Evolutionary conservation across 2,113 vertebrate genomes (phyloP), one percentile per base, ranked within the genome.

Genomic region (Xiphias gladius): DNA sequence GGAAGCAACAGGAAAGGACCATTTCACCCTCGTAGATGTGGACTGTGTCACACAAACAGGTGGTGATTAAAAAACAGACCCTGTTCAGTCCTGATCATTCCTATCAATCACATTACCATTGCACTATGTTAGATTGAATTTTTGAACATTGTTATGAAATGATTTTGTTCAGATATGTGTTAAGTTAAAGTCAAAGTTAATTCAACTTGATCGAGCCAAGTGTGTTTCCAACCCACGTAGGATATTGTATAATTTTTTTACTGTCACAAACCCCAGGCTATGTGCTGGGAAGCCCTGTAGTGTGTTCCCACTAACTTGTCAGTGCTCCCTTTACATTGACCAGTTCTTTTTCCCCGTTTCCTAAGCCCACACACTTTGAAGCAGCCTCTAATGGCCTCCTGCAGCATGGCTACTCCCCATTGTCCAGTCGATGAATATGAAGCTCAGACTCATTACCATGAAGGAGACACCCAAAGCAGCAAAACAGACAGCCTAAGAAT

Each of bases 381-480:
- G 52, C 52, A 65, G 76, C 54, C 67, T 88, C 95, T 99, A 99
- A 93, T 99, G 98, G 92, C 94, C 97, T 74, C 97, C 97, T 0
- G 93, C 95, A 0, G 94, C 94, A 66, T 52, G 94, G 83, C 93
- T 77, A 11, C 85, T 93, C 0, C 97, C 98, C 0, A 92, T 93
- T 73, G 95, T 94, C 98, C 98, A 99, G 92, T 99, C 97, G 0
- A 95, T 97, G 93, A 99, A 95, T 88, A 99, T 99, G 94, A 99
- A 99, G 90, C 97, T 97, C 94, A 99, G 90, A 83, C 98, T 99
- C 98, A 99, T 99, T 72, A 95, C 95, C 98, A 99, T 99, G 92
- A 99, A 97, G 90, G 96, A 92, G 84, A 99, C 83, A 0, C 98
- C 98, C 7, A 99, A 89, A 57, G 91, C 95, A 65, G 97, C 97